A percentile compares a stretch with the other conserved stretches of the same genome.
phyloP scores from a whole-genome alignment of 2,888 invertebrate species.

The Heliconius sara region DNA sequence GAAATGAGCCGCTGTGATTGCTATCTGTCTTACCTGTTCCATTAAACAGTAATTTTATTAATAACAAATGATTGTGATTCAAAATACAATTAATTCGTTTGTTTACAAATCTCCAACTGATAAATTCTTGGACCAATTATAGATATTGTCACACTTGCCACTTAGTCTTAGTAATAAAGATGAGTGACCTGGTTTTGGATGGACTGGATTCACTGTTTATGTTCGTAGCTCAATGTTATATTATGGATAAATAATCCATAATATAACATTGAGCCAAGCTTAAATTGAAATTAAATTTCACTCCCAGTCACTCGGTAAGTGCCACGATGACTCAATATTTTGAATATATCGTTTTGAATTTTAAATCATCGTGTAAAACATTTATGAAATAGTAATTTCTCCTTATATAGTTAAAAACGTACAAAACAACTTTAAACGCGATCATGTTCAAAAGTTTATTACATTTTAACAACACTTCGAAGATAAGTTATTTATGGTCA shows the following conservation, averaged over 20 bases:
- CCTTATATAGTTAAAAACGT: conserved; percentile 5
- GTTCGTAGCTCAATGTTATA: too few species aligned
- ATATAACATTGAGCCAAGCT: not conserved
- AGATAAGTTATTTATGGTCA: conserved; percentile 12
- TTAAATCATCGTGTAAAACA: not conserved
- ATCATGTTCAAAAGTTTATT: conserved; percentile 16
- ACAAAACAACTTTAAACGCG: conserved; percentile 15
- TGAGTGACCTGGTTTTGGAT: too few species aligned
- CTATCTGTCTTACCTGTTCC: conserved; percentile 39
- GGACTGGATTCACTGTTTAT: too few species aligned
- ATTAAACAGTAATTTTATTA: conserved; percentile 39
- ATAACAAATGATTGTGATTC: conserved; percentile 34
- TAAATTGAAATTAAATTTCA: not conserved
- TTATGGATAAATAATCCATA: too few species aligned
- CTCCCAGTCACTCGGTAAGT: not conserved
- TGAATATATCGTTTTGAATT: conserved; percentile 6
- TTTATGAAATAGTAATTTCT: conserved; percentile 4
- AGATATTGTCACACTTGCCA: too few species aligned
- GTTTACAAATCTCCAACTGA: conserved; percentile 8
- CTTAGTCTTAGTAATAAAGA: not conserved
- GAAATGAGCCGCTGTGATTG: conserved; percentile 31
- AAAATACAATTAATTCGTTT: conserved; percentile 24
- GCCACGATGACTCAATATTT: not conserved
- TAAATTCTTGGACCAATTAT: too few species aligned
- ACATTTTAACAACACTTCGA: conserved; percentile 17